Base-by-base conservation (phyloP, 2,888 invertebrate species). In the Dichetophora obliterata region DNA sequence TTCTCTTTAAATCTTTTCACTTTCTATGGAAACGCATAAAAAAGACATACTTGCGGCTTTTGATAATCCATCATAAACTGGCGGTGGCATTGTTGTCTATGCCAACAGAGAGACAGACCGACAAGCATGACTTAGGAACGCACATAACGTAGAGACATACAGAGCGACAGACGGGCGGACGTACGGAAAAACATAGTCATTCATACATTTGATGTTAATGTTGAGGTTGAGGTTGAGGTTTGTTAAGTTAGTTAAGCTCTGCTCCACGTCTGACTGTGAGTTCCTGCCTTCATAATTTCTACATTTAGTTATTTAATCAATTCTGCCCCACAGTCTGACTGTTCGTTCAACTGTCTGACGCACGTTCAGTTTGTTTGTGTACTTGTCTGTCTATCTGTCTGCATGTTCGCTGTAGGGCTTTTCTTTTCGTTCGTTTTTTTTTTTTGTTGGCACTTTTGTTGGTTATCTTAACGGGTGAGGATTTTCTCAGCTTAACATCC, bases 401-500 rank as follows among this genome's bases (percentile, higher is more conserved):
- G 27, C 50, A 50, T 50, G 6, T 11, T 19, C 14, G 63, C 63
- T 63, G 34, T 31, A 63, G 34, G 63, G 63, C 63, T 68, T 71
- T 71, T 22, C 37, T 57, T 71, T 71, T 71, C 68, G 22, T 68
- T 68, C 24, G 3, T 5, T 22, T 50, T 37, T 6, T 59, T 57
- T 72, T 54, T 27, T 11, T 63, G 34, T 27, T 22, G 16, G 9
- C 11, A 6, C 34, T 63, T n/a, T 22, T 63, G 27, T 73, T 43
- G 48, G 16, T n/a, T 61, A 27, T 59, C 63, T 74, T 74, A 63
- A 65, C 63, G 63, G 73, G 73, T 65, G 73, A 65, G 73, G 73
- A 74, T 74, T 74, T 74, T 74, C 73, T 74, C 73, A 74, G 73
- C 73, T 74, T 34, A 34, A 65, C 72, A 72, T 63, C 72, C 72